phyloP scores from a whole-genome alignment of 35 echinoderm and acorn worm species.

The Chiridota heheva region DNA sequence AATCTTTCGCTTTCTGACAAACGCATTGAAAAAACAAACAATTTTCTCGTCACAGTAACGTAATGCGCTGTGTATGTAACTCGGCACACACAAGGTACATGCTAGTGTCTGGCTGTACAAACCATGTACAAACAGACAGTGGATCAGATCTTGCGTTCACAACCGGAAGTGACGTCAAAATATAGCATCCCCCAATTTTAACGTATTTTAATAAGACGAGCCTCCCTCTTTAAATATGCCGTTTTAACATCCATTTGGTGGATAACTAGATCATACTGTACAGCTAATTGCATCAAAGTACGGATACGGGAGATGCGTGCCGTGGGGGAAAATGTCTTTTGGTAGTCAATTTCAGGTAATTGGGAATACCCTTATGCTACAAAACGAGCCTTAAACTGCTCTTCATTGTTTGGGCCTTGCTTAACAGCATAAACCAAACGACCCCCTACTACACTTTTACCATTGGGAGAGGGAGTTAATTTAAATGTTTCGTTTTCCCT shows the following conservation, averaged over 20 bases:
- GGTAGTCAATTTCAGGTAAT: conserved; percentile 41
- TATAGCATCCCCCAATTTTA: too few species aligned
- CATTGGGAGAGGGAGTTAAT: not conserved
- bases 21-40: too few species aligned
- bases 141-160: too few species aligned
- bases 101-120: too few species aligned
- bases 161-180: too few species aligned
- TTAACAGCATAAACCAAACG: conserved; percentile 37
- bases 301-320: conserved; percentile 41
- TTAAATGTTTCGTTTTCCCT: conserved; percentile 40
- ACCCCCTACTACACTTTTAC: conserved; percentile 25
- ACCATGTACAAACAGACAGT: too few species aligned
- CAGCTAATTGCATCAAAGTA: conserved; percentile 40
- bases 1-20: too few species aligned
- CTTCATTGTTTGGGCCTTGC: conserved; percentile 19
- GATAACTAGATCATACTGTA: conserved; percentile 44
- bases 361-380: conserved; percentile 46
- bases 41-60: too few species aligned
- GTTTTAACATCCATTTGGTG: conserved; percentile 76
- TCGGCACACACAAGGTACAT: too few species aligned
- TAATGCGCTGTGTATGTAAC: too few species aligned
- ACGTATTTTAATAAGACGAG: too few species aligned
- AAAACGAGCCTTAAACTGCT: conserved; percentile 39
- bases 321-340: conserved; percentile 50
- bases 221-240: conserved; percentile 47